Evolutionary conservation across 2,797 vertebrate species (phyloP).

Genomic region (Thripadectes ignobilis): DNA sequence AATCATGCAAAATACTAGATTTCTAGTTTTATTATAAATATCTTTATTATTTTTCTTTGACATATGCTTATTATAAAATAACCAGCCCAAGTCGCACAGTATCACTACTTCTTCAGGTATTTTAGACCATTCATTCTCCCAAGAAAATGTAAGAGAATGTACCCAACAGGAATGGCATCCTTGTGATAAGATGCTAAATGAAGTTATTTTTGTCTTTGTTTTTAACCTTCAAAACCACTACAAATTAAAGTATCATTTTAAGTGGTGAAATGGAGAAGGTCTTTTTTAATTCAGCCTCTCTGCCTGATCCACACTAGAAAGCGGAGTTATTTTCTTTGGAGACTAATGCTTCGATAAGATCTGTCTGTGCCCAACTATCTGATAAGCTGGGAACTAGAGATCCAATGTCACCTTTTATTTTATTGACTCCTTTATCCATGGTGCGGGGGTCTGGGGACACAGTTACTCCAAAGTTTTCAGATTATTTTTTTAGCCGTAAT

Average conservation of each 20-base stretch:
- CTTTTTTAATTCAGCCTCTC: conserved; percentile 3
- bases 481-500: background rate
- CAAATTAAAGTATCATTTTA: background rate
- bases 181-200: background rate
- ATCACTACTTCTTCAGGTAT: background rate
- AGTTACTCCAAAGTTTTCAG: background rate
- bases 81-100: background rate
- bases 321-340: background rate
- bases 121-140: background rate
- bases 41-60: background rate
- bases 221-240: background rate
- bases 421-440: background rate
- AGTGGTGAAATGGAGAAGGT: conserved; percentile 2
- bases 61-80: background rate
- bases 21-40: background rate
- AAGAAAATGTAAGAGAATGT: background rate
- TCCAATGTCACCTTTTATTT: conserved; percentile 14
- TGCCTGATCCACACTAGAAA: background rate
- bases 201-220: background rate
- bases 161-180: background rate
- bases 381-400: background rate
- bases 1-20: background rate
- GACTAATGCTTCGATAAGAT: background rate
- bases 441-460: background rate
- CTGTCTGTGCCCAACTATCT: background rate